Evolutionary conservation across 2,797 vertebrate genomes (phyloP).

Genomic region (Enteromius trimaculatus): DNA sequence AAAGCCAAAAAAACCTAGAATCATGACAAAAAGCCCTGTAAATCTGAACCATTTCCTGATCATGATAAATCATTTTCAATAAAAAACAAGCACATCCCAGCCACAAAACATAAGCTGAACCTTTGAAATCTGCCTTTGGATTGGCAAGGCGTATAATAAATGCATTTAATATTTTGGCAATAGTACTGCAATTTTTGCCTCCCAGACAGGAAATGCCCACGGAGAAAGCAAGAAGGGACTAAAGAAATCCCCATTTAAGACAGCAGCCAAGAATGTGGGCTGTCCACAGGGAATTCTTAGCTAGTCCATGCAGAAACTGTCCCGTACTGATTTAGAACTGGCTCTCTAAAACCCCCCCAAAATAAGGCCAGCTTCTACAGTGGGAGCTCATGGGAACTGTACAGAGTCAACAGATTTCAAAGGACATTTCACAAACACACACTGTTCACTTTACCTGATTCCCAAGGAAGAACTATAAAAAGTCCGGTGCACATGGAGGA

Average conservation of each 20-base stretch:
- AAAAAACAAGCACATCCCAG: constrained; percentile 69
- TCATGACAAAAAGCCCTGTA: not conserved
- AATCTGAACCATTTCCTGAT: constrained; percentile 41
- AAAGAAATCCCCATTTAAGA: constrained; percentile 47
- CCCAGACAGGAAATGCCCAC: constrained; percentile 61
- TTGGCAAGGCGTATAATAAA: constrained; percentile 38
- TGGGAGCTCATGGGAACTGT: constrained; percentile 12
- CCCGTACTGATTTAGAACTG: constrained; percentile 28
- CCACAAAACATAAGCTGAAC: constrained; percentile 57
- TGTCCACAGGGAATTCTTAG: constrained; percentile 35
- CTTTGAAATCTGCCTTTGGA: constrained; percentile 71
- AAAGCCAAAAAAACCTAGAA: constrained; percentile 12
- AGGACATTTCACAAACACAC: constrained; percentile 59
- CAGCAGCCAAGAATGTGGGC: constrained; percentile 39
- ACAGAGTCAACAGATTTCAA: constrained; percentile 71
- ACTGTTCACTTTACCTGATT: constrained; percentile 97
- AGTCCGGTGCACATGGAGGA: constrained; percentile 76
- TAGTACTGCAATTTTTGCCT: constrained; percentile 47
- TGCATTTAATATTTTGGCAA: constrained; percentile 52
- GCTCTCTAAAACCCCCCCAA: not conserved
- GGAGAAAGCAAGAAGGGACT: constrained; percentile 50
- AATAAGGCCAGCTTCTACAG: constrained; percentile 12
- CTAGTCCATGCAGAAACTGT: constrained; percentile 25
- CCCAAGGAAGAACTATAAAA: constrained; percentile 99
- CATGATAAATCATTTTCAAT: constrained; percentile 60